Percentiles rank a stretch among this genome's conserved stretches.
Conservation (phyloP, 2,113 vertebrate genomes). For the Tyto alba region DNA sequence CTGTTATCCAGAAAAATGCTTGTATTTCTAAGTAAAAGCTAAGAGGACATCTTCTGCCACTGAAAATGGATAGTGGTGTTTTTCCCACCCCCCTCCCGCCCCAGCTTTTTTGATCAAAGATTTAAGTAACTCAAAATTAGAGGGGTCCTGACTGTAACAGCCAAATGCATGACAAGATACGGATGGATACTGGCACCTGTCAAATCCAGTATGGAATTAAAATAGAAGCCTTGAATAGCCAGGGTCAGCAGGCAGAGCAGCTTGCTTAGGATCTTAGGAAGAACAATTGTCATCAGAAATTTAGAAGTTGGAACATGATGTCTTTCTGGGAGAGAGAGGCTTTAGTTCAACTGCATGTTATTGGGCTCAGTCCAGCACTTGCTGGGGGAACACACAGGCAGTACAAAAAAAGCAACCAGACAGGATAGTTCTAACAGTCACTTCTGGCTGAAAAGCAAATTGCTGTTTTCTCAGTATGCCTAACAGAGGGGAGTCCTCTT, state of each 20-base stretch:
- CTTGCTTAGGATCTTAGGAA: neutral
- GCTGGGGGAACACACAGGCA: neutral
- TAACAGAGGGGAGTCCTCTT: neutral
- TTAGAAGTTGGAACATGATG: neutral
- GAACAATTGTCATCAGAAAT: neutral
- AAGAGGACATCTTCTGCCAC: neutral
- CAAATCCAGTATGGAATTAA: neutral
- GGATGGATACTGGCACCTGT: neutral
- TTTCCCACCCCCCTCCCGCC: too few relatives aligned
- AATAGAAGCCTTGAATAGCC: neutral
- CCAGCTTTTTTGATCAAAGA: neutral
- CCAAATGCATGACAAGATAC: neutral
- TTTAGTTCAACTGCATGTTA: neutral
- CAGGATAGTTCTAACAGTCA: neutral
- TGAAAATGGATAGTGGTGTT: neutral
- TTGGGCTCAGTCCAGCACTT: neutral
- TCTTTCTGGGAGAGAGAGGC: neutral
- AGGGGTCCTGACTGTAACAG: neutral
- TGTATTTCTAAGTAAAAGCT: neutral
- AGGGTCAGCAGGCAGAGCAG: neutral
- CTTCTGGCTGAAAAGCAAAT: neutral
- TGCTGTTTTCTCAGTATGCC: neutral
- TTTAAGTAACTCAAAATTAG: neutral
- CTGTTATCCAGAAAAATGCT: neutral
- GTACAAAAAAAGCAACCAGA: neutral